phyloP scores from a whole-genome alignment of 2,797 vertebrate genomes.

The Margarornis squamiger region DNA sequence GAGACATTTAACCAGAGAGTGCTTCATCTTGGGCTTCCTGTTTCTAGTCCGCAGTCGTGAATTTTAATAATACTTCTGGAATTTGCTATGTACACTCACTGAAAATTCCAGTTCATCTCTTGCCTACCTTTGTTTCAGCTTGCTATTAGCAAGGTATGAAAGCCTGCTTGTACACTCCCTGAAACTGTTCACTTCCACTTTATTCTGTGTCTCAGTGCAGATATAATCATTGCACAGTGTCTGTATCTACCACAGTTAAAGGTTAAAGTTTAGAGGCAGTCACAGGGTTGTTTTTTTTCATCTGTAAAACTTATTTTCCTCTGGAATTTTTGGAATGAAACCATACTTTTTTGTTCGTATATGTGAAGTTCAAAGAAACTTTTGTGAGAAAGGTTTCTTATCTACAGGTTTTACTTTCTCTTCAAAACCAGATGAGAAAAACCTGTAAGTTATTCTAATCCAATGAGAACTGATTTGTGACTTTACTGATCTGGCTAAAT shows the following conservation, averaged over 20 bases:
- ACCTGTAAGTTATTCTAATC: background rate
- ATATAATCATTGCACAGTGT: background rate
- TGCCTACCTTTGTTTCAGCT: background rate
- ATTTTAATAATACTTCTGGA: background rate
- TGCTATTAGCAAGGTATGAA: background rate
- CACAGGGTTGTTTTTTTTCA: background rate
- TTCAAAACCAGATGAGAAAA: background rate
- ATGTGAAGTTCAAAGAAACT: background rate
- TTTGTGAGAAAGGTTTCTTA: background rate
- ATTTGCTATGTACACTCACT: background rate
- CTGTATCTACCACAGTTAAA: background rate
- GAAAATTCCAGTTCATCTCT: background rate
- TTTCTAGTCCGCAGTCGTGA: background rate
- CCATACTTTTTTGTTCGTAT: background rate
- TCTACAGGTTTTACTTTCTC: background rate
- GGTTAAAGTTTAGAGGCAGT: background rate
- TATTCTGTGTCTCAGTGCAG: background rate
- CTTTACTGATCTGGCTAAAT: background rate
- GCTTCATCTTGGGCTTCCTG: background rate
- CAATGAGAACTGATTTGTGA: background rate
- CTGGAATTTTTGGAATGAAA: constrained; percentile 12
- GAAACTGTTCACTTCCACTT: background rate
- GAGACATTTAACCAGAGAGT: background rate
- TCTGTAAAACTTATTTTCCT: background rate
- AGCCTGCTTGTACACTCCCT: background rate